phyloP scores from a whole-genome alignment of 2,113 vertebrate genomes.

The Heteronetta atricapilla region DNA sequence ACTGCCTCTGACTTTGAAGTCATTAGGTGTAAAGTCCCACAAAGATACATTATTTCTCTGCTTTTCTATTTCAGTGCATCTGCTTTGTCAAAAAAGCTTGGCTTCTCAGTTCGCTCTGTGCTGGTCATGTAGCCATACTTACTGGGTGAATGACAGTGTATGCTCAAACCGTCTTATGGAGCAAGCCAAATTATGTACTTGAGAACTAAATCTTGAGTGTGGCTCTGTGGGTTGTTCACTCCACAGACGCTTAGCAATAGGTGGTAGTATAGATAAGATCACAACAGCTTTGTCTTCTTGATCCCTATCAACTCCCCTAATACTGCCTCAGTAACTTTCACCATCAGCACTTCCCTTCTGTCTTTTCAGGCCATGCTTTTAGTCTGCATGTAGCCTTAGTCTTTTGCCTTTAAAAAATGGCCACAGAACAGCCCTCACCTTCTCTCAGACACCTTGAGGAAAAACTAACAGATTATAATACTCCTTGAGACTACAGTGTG shows the following conservation, averaged over 20 bases:
- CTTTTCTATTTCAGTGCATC: neutral
- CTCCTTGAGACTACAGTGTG: accelerated
- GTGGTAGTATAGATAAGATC: neutral
- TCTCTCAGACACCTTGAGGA: neutral
- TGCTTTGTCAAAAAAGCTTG: neutral
- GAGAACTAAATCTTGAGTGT: neutral
- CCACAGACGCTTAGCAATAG: neutral
- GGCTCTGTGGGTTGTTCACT: neutral
- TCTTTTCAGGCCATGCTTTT: neutral
- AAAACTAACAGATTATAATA: neutral
- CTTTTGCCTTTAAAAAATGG: neutral
- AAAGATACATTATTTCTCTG: neutral
- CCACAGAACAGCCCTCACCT: neutral
- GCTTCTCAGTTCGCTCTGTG: neutral
- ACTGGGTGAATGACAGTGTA: neutral
- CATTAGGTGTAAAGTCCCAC: neutral
- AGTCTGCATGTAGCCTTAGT: neutral
- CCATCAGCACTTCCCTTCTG: neutral
- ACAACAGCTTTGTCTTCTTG: neutral
- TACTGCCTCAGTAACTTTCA: neutral
- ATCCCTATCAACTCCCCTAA: accelerated
- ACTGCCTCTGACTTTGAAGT: neutral
- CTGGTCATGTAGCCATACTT: neutral
- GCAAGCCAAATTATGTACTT: neutral
- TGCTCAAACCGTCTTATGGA: neutral